A percentile compares a stretch with the other conserved stretches of the same genome.
Conservation (phyloP, 2,797 vertebrate species). For the Pampus argenteus region DNA sequence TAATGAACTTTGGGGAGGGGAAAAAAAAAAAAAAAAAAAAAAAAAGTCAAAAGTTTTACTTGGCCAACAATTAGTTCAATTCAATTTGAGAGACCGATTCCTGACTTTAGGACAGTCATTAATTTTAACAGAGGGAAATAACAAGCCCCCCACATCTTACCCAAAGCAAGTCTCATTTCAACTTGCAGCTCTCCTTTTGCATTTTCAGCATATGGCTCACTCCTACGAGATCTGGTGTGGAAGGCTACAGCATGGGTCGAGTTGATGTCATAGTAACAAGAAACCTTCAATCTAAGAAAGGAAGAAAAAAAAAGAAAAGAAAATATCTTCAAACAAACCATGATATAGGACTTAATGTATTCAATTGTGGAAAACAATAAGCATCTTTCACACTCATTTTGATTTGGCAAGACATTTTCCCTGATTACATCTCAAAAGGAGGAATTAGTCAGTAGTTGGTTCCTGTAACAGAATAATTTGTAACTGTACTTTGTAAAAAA, state of each 20-base stretch:
- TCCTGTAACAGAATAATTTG: too few relatives aligned
- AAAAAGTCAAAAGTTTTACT: conserved; percentile 11
- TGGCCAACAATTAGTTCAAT: conserved; percentile 1
- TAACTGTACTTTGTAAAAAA: too few relatives aligned
- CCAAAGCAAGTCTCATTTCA: conserved; percentile 67
- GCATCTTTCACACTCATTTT: neutral
- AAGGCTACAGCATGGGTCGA: conserved; percentile 55
- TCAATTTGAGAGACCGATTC: neutral
- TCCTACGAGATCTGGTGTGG: conserved; percentile 52
- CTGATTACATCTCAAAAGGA: too few relatives aligned
- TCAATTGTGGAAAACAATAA: too few relatives aligned
- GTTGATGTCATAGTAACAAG: conserved; percentile 74
- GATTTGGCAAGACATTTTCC: neutral
- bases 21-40: too few relatives aligned
- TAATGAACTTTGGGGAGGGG: neutral
- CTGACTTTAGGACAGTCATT: neutral
- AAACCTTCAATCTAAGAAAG: conserved; percentile 67
- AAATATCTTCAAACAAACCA: neutral
- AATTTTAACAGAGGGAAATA: too few relatives aligned
- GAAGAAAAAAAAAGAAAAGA: too few relatives aligned
- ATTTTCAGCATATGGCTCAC: conserved; percentile 63
- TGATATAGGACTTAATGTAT: neutral
- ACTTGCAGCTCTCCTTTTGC: conserved; percentile 63
- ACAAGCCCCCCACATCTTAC: too few relatives aligned
- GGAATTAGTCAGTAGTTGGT: too few relatives aligned